Evolutionary conservation across 2,113 vertebrate species (phyloP).

Genomic region (Aptenodytes forsteri): DNA sequence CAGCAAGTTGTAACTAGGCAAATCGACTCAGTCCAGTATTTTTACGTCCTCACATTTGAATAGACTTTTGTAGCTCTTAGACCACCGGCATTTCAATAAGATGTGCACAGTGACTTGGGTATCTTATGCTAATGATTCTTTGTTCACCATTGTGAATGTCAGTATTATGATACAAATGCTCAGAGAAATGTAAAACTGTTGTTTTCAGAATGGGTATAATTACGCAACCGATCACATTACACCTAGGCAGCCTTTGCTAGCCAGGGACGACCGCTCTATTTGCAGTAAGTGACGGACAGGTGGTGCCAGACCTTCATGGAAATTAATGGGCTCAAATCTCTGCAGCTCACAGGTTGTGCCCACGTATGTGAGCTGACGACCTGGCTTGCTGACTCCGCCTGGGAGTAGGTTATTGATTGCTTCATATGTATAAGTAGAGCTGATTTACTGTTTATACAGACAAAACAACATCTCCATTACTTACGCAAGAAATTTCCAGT

Average conservation of each 20-base stretch:
- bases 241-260: not conserved
- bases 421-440: not conserved
- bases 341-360: not conserved
- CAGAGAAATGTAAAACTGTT: not conserved
- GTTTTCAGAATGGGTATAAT: not conserved
- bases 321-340: not conserved
- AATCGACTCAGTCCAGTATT: not conserved
- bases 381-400: not conserved
- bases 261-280: not conserved
- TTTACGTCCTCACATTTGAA: not conserved
- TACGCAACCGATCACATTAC: fast-evolving
- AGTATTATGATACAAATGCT: not conserved
- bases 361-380: not conserved
- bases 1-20: not conserved
- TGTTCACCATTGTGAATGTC: not conserved
- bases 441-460: not conserved
- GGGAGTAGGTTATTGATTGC: not conserved
- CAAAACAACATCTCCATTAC: not conserved
- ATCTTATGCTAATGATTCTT: not conserved
- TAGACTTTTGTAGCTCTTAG: not conserved
- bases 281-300: not conserved
- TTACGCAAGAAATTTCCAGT: not conserved
- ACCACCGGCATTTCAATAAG: fast-evolving
- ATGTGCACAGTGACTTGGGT: not conserved
- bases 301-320: not conserved